A percentile compares a stretch with the other conserved stretches of the same genome.
phyloP scores from a whole-genome alignment of 2,113 vertebrate genomes.

The Pithys albifrons region DNA sequence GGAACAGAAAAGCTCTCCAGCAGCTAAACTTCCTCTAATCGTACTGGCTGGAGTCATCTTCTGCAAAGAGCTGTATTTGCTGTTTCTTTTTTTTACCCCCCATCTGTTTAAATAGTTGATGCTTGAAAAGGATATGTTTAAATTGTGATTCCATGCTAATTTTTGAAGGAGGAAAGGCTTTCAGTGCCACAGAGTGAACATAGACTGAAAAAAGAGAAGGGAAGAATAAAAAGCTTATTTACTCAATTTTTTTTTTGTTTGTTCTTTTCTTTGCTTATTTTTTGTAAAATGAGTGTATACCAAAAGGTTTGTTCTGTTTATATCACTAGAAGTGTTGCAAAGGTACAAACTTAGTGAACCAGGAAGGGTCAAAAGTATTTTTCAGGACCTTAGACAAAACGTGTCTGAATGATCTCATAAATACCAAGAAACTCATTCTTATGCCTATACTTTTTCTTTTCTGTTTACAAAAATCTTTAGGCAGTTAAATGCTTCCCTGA shows the following conservation, averaged over 20 bases:
- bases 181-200: not conserved
- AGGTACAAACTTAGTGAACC: not conserved
- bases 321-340: not conserved
- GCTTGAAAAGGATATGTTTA: constrained; percentile 19
- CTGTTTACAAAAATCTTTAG: not conserved
- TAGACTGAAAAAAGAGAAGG: not conserved
- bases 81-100: not conserved
- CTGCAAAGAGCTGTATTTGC: not conserved
- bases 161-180: not conserved
- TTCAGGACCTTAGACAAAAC: not conserved
- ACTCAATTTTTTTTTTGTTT: not conserved
- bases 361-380: not conserved
- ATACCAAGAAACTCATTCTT: not conserved
- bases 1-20: not conserved
- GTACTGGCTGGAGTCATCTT: not conserved
- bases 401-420: not conserved
- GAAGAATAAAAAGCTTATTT: not conserved
- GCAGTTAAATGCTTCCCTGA: too few species aligned
- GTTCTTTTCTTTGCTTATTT: not conserved
- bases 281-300: not conserved
- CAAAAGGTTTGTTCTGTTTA: not conserved
- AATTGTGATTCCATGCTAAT: not conserved
- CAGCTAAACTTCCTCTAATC: not conserved
- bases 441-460: not conserved
- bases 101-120: constrained; percentile 11